phyloP scores from a whole-genome alignment of 1,140 invertebrate genomes.

The Orius insidiosus region DNA sequence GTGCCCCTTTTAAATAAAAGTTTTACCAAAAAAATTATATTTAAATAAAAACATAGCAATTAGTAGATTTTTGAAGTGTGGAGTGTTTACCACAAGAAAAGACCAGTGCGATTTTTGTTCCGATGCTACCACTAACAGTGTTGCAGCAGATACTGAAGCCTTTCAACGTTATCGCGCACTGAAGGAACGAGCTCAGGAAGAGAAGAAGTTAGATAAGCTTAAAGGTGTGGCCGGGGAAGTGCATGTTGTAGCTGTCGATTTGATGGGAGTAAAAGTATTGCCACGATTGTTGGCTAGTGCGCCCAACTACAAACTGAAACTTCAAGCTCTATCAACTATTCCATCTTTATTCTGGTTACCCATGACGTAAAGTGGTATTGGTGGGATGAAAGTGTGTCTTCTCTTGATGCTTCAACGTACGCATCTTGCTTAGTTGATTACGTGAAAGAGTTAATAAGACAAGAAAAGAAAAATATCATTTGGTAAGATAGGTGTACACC shows the following conservation, averaged over 20 bases:
- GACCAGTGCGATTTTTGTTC: neutral
- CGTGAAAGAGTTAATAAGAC: neutral
- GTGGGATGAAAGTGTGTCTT: neutral
- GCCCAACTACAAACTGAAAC: neutral
- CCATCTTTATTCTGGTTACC: conserved; percentile 23
- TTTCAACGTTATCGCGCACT: neutral
- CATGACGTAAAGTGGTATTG: neutral
- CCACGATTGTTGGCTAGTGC: neutral
- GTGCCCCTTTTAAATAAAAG: too few species aligned
- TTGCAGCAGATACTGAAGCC: neutral
- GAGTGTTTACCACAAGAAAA: too few species aligned
- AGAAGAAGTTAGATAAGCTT: neutral
- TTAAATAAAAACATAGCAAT: too few species aligned
- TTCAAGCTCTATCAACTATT: conserved; percentile 7
- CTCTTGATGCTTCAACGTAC: neutral
- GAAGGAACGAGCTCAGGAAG: neutral
- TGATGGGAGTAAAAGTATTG: neutral
- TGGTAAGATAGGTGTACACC: neutral
- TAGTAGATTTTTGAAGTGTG: too few species aligned
- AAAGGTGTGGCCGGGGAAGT: neutral
- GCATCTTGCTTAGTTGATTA: neutral
- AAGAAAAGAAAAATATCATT: conserved; percentile 18
- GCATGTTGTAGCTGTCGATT: neutral
- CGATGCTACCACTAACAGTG: neutral
- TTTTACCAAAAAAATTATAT: too few species aligned